Conservation (phyloP, 1,140 invertebrate genomes). For the Parapsyche elsis region DNA sequence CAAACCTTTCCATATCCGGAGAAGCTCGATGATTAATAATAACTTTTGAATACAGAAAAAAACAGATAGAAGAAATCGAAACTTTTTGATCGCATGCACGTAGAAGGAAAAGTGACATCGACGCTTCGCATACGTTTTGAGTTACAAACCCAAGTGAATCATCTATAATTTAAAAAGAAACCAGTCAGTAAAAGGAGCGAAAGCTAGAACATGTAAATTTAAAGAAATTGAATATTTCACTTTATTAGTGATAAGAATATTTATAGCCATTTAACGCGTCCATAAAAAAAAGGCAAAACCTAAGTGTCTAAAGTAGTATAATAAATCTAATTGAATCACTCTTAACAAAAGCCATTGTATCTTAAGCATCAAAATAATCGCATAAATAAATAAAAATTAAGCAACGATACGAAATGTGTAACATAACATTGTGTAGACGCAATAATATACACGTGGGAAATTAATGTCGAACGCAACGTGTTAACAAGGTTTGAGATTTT, state of each 20-base stretch:
- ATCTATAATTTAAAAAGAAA: no score
- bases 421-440: background rate
- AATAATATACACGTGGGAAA: slow-evolving; percentile 15
- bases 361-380: background rate
- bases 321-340: no score
- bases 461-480: background rate
- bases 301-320: no score
- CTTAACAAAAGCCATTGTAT: no score
- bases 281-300: no score
- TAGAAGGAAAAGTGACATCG: slow-evolving; percentile 4
- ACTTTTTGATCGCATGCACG: background rate
- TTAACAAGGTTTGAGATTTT: slow-evolving; percentile 5
- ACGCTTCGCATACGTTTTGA: background rate
- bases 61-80: background rate
- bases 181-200: no score
- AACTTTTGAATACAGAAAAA: background rate
- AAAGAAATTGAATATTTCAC: no score
- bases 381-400: slow-evolving; percentile 14
- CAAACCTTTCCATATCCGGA: slow-evolving; percentile 37
- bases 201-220: no score
- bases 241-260: no score
- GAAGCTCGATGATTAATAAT: background rate
- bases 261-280: no score
- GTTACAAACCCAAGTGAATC: background rate
- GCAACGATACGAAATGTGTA: slow-evolving; percentile 2